These are phyloP conservation scores for Diplodus sargus DNA, from an alignment of 2,797 vertebrate genomes.

Conservation along the genomic window DNA sequence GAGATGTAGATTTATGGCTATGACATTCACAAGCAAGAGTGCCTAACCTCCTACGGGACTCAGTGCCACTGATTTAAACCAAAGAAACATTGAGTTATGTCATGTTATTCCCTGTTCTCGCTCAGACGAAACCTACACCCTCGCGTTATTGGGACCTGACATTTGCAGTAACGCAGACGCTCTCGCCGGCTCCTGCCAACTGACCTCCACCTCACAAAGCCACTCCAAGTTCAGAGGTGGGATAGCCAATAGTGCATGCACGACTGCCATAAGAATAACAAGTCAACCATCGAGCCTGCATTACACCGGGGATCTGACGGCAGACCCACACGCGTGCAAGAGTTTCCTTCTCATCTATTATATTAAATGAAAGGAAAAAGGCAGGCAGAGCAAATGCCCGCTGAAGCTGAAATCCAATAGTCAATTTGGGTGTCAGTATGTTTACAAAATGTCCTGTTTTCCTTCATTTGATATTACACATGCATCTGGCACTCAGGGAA, in stretches of 20 bases:
- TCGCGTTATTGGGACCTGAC: constrained; percentile 58
- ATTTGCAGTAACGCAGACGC: constrained; percentile 61
- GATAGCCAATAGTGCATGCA: constrained; percentile 52
- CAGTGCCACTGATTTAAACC: constrained; percentile 23
- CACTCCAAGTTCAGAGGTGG: constrained; percentile 50
- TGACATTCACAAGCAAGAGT: constrained; percentile 67
- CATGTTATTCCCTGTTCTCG: constrained; percentile 65
- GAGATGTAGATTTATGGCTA: constrained; percentile 72
- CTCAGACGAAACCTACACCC: constrained; percentile 73
- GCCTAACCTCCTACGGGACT: constrained; percentile 58
- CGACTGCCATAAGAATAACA: constrained; percentile 60
- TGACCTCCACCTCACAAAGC: constrained; percentile 63
- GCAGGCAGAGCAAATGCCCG: constrained; percentile 24
- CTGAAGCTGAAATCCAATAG: constrained; percentile 43
- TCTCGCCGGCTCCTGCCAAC: constrained; percentile 52
- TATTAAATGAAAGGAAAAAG: constrained; percentile 49
- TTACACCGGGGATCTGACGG: constrained; percentile 39
- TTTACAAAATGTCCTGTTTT: constrained; percentile 41
- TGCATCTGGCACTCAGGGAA: constrained; percentile 24
- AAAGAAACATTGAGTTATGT: constrained; percentile 59
- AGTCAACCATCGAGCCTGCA: constrained; percentile 34
- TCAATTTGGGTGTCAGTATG: constrained; percentile 31
- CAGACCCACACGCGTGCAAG: constrained; percentile 49
- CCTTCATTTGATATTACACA: constrained; percentile 46
- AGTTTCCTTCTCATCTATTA: constrained; percentile 57